Base-by-base conservation (phyloP, 2,888 invertebrate genomes). In the Tubiluchus corallicola region DNA sequence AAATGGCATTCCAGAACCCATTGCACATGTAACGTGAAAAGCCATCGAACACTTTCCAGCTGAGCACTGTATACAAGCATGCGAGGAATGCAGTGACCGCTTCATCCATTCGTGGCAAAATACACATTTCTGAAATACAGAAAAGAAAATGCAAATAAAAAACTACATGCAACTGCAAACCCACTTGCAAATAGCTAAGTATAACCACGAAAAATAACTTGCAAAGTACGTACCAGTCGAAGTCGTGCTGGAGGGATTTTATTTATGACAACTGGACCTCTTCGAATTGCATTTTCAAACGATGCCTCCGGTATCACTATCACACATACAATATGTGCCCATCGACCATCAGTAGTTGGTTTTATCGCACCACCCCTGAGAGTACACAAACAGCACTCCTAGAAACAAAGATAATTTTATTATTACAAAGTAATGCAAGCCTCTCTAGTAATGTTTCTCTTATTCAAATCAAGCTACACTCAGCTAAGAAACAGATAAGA, bases 11-110 rank as follows among this genome's bases (percentile, higher is more conserved):
- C 74, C 73, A 29, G 69, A 67, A 4, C 69, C 63, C 19, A 70
- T 64, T 15, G 71, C 75, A 55, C 76, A 76, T 0, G 72, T 72
- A 0, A 71, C 67, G 57, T 76, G 76, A 55, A 73, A 72, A 19
- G 67, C 58, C 3, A 62, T 57, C 1, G 58, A 57, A 53, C 74
- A 74, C 15, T 62, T 55, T 4, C 52, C 53, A 43, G 60, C 56
- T 40, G 68, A 68, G 47, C 70, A 72, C 49, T 69, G 64, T 37
- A 71, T 65, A 52, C 65, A 66, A 1, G 62, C 66, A 5, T 71
- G 71, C 29, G 48, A 47, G 13, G 52, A 48, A 17, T 49, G 48
- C 17, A 49, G 45, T 17, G 43, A 45, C 45, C 50, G 49, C 29
- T 48, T 48, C 21, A 50, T 41, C 2, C 48, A 42, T 2, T 50